Percentiles rank a stretch among this genome's conserved stretches.
Evolutionary conservation across 2,113 vertebrate species (phyloP).

Genomic region (Tyrannus savana): DNA sequence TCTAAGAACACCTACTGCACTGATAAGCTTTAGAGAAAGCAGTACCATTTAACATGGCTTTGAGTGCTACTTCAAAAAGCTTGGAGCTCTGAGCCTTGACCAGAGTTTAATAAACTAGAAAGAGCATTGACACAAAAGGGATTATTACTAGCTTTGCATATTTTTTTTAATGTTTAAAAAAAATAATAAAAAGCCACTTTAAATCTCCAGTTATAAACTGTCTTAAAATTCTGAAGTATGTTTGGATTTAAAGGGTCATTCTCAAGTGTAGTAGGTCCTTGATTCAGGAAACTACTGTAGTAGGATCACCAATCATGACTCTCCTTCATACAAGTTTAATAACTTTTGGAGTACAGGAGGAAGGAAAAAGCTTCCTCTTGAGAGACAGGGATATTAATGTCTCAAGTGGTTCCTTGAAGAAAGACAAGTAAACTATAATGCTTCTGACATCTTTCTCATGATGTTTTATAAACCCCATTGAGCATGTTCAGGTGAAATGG

Average conservation of each 20-base stretch:
- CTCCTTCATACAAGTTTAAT: background rate
- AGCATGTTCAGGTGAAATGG: background rate
- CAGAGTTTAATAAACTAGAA: background rate
- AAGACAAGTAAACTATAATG: background rate
- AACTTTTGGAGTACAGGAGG: background rate
- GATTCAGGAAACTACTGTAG: background rate
- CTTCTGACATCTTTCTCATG: background rate
- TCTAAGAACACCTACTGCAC: background rate
- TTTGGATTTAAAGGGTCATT: background rate
- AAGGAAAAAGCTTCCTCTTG: background rate
- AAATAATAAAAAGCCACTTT: background rate
- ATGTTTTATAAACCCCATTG: background rate
- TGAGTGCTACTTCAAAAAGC: background rate
- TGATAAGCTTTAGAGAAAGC: background rate
- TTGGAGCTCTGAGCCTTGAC: background rate
- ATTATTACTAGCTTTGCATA: background rate
- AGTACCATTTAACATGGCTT: background rate
- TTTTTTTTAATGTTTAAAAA: background rate
- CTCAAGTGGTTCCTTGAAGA: background rate
- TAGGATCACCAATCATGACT: background rate
- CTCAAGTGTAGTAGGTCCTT: background rate
- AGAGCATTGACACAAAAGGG: background rate
- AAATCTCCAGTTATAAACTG: background rate
- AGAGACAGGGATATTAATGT: background rate
- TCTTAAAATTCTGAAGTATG: background rate